phyloP scores from a whole-genome alignment of 2,113 vertebrate species.

The Mobula hypostoma region DNA sequence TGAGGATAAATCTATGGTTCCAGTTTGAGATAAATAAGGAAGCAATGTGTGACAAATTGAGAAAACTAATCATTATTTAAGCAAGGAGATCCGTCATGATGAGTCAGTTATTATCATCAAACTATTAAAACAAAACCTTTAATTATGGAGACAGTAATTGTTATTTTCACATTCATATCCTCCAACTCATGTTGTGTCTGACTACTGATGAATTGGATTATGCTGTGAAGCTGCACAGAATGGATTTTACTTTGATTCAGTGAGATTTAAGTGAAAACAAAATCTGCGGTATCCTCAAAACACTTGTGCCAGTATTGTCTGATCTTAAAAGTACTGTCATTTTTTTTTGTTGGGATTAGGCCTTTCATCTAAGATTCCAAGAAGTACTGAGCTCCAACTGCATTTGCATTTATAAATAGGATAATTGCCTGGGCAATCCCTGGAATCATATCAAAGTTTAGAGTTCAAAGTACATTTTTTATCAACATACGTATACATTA shows the following conservation, averaged over 20 bases:
- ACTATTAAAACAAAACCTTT: conserved; percentile 21
- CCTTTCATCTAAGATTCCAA: too few species aligned
- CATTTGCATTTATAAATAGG: too few species aligned
- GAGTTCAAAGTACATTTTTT: too few species aligned
- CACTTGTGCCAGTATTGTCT: not conserved
- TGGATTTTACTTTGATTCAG: not conserved
- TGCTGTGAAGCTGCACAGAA: not conserved
- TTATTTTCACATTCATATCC: not conserved
- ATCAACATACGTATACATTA: too few species aligned
- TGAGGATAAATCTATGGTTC: not conserved
- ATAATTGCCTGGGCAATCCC: too few species aligned
- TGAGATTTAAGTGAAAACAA: not conserved
- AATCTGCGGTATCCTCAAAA: not conserved
- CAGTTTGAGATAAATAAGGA: not conserved
- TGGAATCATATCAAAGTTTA: too few species aligned
- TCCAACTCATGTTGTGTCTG: not conserved
- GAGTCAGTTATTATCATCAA: conserved; percentile 29
- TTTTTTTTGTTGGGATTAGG: too few species aligned
- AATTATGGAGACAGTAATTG: conserved; percentile 16
- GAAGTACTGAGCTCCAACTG: too few species aligned
- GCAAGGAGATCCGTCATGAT: not conserved
- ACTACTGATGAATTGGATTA: not conserved
- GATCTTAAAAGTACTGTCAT: not conserved
- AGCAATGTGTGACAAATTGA: not conserved
- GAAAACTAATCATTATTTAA: not conserved